phyloP scores from a whole-genome alignment of 2,888 invertebrate genomes.

The Nomada ferruginata region DNA sequence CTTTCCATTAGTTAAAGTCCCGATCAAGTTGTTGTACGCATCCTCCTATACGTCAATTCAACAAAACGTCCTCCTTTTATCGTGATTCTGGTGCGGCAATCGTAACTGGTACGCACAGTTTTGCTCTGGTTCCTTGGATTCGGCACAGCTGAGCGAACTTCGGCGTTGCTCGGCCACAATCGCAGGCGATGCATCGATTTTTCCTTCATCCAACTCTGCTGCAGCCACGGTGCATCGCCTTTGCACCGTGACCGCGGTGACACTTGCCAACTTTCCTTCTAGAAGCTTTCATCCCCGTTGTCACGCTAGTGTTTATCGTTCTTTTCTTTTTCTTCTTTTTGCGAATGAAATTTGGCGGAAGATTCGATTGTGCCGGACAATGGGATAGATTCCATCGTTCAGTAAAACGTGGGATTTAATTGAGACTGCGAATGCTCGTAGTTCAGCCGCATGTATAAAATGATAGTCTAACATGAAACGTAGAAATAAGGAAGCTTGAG shows the following conservation, averaged over 20 bases:
- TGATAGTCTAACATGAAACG: too few species aligned
- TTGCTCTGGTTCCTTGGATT: conserved; percentile 35
- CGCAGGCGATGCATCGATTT: conserved; percentile 71
- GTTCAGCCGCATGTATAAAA: not conserved
- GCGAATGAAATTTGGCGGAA: not conserved
- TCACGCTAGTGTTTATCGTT: not conserved
- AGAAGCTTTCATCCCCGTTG: not conserved
- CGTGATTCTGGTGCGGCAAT: conserved; percentile 40
- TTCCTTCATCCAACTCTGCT: conserved; percentile 57
- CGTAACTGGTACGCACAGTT: conserved; percentile 44
- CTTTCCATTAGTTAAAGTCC: conserved; percentile 32
- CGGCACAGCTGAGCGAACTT: conserved; percentile 61
- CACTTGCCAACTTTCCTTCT: conserved; percentile 50
- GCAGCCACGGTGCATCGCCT: conserved; percentile 60
- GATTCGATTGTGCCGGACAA: not conserved
- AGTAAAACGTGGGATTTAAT: not conserved
- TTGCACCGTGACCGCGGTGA: conserved; percentile 44
- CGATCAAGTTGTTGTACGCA: conserved; percentile 8
- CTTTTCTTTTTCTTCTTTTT: not conserved
- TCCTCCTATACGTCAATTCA: not conserved
- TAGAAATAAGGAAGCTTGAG: too few species aligned
- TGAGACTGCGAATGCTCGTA: not conserved
- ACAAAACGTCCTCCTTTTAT: not conserved
- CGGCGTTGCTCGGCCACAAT: conserved; percentile 67
- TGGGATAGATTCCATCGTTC: not conserved